Conservation (phyloP, 2,113 vertebrate species). For the Balaenoptera acutorostrata region DNA sequence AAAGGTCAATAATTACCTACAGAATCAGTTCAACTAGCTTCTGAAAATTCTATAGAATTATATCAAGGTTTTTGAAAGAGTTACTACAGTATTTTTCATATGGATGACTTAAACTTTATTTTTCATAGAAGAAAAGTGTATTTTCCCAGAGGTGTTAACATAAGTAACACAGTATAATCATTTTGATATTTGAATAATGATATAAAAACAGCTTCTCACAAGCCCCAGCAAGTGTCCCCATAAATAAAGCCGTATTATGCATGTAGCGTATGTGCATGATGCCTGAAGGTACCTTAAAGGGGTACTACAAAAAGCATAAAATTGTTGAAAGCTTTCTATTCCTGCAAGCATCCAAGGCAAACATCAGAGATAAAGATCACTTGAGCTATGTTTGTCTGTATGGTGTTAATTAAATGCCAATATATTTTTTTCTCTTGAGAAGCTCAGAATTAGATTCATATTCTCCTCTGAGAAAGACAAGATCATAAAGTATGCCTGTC, state of each 20-base stretch:
- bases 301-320: constrained; percentile 38
- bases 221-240: neutral
- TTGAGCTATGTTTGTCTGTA: constrained; percentile 58
- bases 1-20: neutral
- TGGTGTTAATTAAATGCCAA: constrained; percentile 46
- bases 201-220: constrained; percentile 29
- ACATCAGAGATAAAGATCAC: constrained; percentile 64
- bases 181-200: constrained; percentile 54
- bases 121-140: neutral
- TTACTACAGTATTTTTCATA: neutral
- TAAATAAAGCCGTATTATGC: constrained; percentile 47
- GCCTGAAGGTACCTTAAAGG: neutral
- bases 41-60: neutral
- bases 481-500: constrained; percentile 43
- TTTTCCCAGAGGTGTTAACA: constrained; percentile 20
- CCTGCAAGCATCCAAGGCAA: neutral
- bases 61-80: neutral
- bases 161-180: neutral
- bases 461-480: neutral
- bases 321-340: constrained; percentile 30
- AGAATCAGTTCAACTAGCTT: neutral
- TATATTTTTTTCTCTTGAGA: constrained; percentile 35
- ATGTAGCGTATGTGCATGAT: neutral
- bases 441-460: constrained; percentile 33
- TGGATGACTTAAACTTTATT: neutral